phyloP scores from a whole-genome alignment of 1,140 invertebrate genomes.

The Drosophila nigrodunni region DNA sequence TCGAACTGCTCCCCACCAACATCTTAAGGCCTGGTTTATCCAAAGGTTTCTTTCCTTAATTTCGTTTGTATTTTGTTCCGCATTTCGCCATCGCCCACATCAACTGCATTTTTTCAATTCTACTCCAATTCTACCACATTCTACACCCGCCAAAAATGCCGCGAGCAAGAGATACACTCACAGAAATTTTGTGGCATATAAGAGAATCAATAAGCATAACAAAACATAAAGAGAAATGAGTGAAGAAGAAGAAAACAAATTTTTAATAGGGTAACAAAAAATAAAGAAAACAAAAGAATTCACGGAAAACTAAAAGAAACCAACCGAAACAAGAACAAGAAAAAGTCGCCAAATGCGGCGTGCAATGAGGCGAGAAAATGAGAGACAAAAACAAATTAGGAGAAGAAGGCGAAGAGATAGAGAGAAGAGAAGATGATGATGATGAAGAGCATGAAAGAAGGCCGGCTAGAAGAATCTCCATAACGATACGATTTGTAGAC shows the following conservation, averaged over 20 bases:
- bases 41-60: slow-evolving; percentile 25
- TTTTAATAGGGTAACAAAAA: slow-evolving; percentile 47
- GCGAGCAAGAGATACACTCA: slow-evolving; percentile 48
- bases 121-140: slow-evolving; percentile 41
- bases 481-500: slow-evolving; percentile 84
- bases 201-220: slow-evolving; percentile 33
- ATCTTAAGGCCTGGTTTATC: slow-evolving; percentile 23
- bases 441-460: slow-evolving; percentile 22
- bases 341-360: slow-evolving; percentile 39
- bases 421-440: slow-evolving; percentile 6
- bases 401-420: slow-evolving; percentile 26
- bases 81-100: slow-evolving; percentile 25
- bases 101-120: slow-evolving; percentile 33
- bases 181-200: slow-evolving; percentile 26
- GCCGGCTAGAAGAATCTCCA: slow-evolving; percentile 60
- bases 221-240: slow-evolving; percentile 4
- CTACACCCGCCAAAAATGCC: slow-evolving; percentile 44
- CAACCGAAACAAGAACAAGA: slow-evolving; percentile 37
- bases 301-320: slow-evolving; percentile 53
- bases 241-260: slow-evolving; percentile 38
- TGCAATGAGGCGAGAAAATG: slow-evolving; percentile 44
- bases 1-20: neutral
- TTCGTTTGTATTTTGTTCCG: neutral
- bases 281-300: too few species aligned
- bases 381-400: slow-evolving; percentile 56